Evolutionary conservation across 2,113 vertebrate species (phyloP).

Genomic region (Donacobius atricapilla): DNA sequence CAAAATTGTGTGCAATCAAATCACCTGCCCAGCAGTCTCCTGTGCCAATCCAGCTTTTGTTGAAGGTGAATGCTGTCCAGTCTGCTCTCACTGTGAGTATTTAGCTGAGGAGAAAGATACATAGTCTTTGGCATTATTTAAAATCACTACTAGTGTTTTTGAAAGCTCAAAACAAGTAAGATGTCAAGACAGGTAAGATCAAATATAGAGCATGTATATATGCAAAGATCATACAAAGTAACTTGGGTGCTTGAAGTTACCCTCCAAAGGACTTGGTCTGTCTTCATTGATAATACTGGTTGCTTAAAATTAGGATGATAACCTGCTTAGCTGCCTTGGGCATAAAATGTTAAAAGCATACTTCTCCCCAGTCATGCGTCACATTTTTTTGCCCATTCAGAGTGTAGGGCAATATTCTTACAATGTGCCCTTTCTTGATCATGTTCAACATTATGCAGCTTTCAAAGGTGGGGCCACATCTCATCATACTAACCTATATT

Average conservation of each 20-base stretch:
- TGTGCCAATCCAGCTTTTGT: constrained; percentile 85
- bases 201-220: neutral
- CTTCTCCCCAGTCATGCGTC: neutral
- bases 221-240: neutral
- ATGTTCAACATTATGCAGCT: neutral
- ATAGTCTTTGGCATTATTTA: neutral
- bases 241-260: neutral
- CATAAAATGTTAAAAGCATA: neutral
- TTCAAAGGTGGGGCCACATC: neutral
- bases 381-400: neutral
- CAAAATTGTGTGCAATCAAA: constrained; percentile 92
- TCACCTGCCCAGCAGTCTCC: constrained; percentile 87
- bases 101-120: neutral
- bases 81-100: constrained; percentile 86
- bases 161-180: neutral
- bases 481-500: neutral
- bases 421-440: neutral
- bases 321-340: neutral
- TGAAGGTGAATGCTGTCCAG: constrained; percentile 92
- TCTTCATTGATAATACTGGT: neutral
- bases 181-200: neutral
- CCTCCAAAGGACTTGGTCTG: neutral
- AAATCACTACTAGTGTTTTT: neutral
- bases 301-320: neutral
- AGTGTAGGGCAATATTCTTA: neutral